phyloP scores from a whole-genome alignment of 2,113 vertebrate species.

The Arvicanthis niloticus region DNA sequence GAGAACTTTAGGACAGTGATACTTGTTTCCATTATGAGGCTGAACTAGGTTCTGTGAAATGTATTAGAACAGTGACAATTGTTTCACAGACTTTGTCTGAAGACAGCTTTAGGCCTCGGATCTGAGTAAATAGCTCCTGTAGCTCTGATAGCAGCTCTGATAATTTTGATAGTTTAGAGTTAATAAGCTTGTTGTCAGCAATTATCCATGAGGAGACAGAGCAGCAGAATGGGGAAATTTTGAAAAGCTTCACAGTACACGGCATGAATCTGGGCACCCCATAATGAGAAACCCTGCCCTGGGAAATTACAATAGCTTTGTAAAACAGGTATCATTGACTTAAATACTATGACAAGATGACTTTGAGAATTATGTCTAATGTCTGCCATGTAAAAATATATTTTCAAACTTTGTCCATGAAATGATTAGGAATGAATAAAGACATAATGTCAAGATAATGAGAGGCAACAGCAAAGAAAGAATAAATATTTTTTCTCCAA shows the following conservation, averaged over 20 bases:
- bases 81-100: not conserved
- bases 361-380: not conserved
- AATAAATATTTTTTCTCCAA: not conserved
- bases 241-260: not conserved
- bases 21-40: conserved; percentile 31
- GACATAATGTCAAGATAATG: not conserved
- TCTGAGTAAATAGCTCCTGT: not conserved
- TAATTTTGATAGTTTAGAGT: not conserved
- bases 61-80: not conserved
- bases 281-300: not conserved
- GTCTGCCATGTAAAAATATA: not conserved
- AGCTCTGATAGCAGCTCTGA: not conserved
- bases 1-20: not conserved
- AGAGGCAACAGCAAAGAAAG: not conserved
- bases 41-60: conserved; percentile 24
- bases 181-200: not conserved
- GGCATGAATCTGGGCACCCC: rapidly evolving
- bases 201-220: not conserved
- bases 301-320: not conserved
- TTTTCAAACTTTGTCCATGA: not conserved
- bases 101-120: conserved; percentile 23
- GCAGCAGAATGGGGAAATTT: rapidly evolving
- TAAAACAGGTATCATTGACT: not conserved
- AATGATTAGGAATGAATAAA: not conserved
- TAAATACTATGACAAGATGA: not conserved